phyloP scores from a whole-genome alignment of 2,113 vertebrate species.

The Pelecanus crispus region DNA sequence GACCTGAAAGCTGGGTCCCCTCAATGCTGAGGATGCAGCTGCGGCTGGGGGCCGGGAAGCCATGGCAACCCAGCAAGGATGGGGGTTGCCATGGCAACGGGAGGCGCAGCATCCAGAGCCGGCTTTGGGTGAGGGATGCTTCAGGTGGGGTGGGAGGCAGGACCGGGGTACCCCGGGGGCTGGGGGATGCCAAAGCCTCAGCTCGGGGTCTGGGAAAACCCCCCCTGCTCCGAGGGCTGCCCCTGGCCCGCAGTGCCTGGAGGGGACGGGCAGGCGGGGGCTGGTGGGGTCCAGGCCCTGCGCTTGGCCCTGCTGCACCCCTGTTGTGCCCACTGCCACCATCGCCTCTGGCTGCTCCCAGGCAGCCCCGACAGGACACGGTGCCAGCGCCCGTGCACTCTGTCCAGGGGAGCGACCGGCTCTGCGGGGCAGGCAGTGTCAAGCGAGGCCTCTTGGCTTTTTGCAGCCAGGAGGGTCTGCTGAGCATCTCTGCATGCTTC shows the following conservation, averaged over 20 bases:
- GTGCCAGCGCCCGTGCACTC: accelerated
- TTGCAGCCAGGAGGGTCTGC: neutral
- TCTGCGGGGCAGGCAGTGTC: neutral
- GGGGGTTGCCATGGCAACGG: slow-evolving; percentile 46
- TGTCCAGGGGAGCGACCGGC: accelerated
- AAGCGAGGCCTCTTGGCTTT: neutral
- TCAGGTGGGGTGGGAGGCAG: neutral
- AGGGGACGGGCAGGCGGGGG: neutral
- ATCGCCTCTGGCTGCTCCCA: neutral
- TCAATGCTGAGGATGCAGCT: neutral
- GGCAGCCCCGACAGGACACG: accelerated
- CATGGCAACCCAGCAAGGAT: slow-evolving; percentile 48
- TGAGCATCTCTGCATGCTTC: neutral
- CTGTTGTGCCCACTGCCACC: neutral
- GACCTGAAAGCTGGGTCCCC: neutral
- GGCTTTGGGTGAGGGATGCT: slow-evolving; percentile 17
- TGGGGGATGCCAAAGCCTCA: neutral
- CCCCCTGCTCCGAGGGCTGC: neutral
- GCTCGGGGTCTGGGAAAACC: neutral
- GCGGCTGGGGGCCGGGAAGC: slow-evolving; percentile 33
- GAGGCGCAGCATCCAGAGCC: neutral
- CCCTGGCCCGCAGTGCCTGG: neutral
- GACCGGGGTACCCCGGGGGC: neutral
- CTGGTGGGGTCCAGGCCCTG: neutral
- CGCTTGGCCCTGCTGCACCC: neutral